Percentiles rank a stretch among this genome's conserved stretches.
Evolutionary conservation across 2,113 vertebrate genomes (phyloP).

Genomic region (Miniopterus natalensis): DNA sequence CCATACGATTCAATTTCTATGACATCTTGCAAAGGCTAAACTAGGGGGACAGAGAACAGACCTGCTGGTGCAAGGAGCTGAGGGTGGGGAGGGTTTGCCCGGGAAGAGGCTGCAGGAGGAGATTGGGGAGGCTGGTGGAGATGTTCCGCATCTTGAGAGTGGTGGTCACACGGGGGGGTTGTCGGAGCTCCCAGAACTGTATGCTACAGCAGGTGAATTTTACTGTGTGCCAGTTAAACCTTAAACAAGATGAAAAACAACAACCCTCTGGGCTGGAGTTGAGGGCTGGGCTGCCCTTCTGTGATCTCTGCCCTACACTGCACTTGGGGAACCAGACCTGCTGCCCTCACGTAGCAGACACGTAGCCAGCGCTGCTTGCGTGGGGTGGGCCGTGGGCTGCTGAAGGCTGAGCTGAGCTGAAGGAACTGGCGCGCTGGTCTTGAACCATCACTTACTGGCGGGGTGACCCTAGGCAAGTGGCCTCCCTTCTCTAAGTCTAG

Average conservation of each 20-base stretch:
- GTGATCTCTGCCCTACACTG: neutral
- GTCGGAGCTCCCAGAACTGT: neutral
- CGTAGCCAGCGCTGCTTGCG: rapidly evolving
- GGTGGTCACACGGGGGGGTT: rapidly evolving
- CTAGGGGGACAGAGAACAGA: neutral
- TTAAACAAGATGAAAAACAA: neutral
- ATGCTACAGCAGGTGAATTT: neutral
- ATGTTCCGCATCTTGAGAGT: rapidly evolving
- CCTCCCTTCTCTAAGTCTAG: too few species aligned
- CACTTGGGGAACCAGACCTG: neutral
- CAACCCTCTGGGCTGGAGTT: neutral
- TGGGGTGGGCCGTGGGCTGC: rapidly evolving
- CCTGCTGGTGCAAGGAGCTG: neutral
- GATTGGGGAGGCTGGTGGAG: rapidly evolving
- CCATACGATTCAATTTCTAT: too few species aligned
- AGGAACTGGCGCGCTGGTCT: too few species aligned
- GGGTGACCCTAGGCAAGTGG: too few species aligned
- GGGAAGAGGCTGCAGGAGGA: neutral
- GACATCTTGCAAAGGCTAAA: neutral
- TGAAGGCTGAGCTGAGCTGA: neutral
- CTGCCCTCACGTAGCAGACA: rapidly evolving
- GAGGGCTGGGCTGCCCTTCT: neutral
- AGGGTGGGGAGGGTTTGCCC: neutral
- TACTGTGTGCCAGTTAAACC: neutral
- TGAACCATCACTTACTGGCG: neutral